Conservation (phyloP, 2,113 vertebrate genomes). For the Tetrax tetrax region DNA sequence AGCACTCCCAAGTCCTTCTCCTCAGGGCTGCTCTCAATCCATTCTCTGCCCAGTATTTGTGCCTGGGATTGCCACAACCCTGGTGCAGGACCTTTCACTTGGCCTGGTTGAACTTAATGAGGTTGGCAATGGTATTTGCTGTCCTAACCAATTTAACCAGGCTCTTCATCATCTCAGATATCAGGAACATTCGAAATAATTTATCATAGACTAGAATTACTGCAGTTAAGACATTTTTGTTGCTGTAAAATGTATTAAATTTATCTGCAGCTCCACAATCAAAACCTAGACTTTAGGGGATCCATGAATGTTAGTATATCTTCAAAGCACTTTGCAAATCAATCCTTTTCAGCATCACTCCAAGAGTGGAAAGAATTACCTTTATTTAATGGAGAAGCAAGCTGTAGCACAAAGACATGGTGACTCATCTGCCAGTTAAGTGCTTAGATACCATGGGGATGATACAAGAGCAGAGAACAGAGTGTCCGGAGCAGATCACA, state of each 20-base stretch:
- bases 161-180: not conserved
- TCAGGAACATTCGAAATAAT: not conserved
- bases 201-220: not conserved
- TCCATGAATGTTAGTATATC: not conserved
- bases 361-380: slow-evolving; percentile 21
- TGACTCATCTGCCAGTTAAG: slow-evolving; percentile 58
- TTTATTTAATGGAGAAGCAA: slow-evolving; percentile 42
- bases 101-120: too few relatives aligned
- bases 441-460: slow-evolving; percentile 39
- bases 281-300: not conserved
- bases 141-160: not conserved
- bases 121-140: not conserved
- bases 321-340: slow-evolving; percentile 16
- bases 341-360: not conserved
- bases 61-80: too few relatives aligned
- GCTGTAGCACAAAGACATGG: slow-evolving; percentile 26
- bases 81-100: too few relatives aligned
- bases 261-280: not conserved
- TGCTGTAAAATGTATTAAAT: not conserved
- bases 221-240: not conserved
- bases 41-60: too few relatives aligned
- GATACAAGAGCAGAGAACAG: slow-evolving; percentile 41
- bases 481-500: slow-evolving; percentile 43
- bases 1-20: too few relatives aligned
- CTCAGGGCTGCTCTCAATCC: too few relatives aligned